Conservation (phyloP, 92 coral and sea anemone species). For the Diadumene lineata region DNA sequence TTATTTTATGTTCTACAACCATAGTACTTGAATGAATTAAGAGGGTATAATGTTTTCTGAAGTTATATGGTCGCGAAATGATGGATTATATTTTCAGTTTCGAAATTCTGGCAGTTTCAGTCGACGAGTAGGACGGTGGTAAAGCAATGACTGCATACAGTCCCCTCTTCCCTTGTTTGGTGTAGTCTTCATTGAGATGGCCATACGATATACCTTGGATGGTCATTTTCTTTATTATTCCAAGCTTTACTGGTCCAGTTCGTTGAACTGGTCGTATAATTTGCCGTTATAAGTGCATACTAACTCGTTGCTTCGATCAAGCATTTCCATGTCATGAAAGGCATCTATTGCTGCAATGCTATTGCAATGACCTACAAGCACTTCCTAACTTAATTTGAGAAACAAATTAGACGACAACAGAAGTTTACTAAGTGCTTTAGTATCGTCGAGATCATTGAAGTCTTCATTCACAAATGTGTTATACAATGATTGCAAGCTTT, state of each 20-base stretch:
- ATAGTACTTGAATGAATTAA: too few species aligned
- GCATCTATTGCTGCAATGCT: conserved; percentile 25
- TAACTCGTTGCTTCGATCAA: conserved; percentile 13
- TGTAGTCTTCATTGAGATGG: background rate
- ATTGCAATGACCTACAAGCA: conserved; percentile 13
- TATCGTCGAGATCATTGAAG: conserved; percentile 16
- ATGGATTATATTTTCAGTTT: too few species aligned
- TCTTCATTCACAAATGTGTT: conserved; percentile 17
- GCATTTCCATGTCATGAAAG: conserved; percentile 10
- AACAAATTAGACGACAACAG: conserved; percentile 3
- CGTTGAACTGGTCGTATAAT: background rate
- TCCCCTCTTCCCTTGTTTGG: conserved; percentile 12
- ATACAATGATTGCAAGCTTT: background rate
- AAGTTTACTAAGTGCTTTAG: conserved; percentile 8
- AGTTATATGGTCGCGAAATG: too few species aligned
- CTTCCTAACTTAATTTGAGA: conserved; percentile 8
- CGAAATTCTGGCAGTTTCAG: too few species aligned
- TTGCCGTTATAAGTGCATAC: background rate
- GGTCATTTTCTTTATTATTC: conserved; percentile 20
- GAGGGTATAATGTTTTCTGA: too few species aligned
- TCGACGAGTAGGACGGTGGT: too few species aligned
- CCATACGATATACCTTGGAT: conserved; percentile 7
- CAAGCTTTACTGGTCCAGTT: conserved; percentile 17
- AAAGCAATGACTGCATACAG: conserved; percentile 15
- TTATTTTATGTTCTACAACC: too few species aligned